Evolutionary conservation across 1,140 invertebrate species (phyloP).

Genomic region (Trigoniulus corallinus): DNA sequence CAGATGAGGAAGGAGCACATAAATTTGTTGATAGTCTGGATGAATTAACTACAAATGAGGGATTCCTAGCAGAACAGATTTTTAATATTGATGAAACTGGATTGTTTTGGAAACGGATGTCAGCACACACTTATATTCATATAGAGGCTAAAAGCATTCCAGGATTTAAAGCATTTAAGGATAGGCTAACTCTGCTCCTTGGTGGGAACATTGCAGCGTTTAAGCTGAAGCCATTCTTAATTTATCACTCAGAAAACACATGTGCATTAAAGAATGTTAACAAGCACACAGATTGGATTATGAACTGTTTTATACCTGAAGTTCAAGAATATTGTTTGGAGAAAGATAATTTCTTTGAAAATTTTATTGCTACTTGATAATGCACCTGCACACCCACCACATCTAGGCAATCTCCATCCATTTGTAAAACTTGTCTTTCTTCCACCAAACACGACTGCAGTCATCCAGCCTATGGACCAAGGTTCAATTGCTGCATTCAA

Average conservation of each 20-base stretch:
- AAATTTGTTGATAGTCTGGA: constrained; percentile 22
- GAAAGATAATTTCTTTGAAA: constrained; percentile 8
- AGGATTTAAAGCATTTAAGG: constrained; percentile 12
- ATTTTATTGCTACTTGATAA: constrained; percentile 9
- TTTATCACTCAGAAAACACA: constrained; percentile 10
- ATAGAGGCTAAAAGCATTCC: constrained; percentile 8
- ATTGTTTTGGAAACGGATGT: constrained; percentile 15
- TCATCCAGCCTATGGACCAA: constrained; percentile 2
- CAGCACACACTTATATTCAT: constrained; percentile 11
- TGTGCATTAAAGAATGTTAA: constrained; percentile 8
- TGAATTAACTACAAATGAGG: constrained; percentile 22
- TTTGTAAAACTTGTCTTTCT: neutral
- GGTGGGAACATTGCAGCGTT: constrained; percentile 9
- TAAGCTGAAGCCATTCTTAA: constrained; percentile 11
- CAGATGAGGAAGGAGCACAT: too few species aligned
- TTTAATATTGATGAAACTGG: too few species aligned
- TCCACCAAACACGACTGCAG: constrained; percentile 1
- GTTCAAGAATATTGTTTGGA: neutral
- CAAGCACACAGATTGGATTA: neutral
- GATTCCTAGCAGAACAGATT: constrained; percentile 18
- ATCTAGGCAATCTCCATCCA: neutral
- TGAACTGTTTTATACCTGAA: neutral
- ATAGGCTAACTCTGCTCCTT: constrained; percentile 11
- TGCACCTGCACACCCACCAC: constrained; percentile 8
- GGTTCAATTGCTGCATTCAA: neutral